Evolutionary conservation across 2,888 invertebrate species (phyloP).

Genomic region (Brachylomia viminalis): DNA sequence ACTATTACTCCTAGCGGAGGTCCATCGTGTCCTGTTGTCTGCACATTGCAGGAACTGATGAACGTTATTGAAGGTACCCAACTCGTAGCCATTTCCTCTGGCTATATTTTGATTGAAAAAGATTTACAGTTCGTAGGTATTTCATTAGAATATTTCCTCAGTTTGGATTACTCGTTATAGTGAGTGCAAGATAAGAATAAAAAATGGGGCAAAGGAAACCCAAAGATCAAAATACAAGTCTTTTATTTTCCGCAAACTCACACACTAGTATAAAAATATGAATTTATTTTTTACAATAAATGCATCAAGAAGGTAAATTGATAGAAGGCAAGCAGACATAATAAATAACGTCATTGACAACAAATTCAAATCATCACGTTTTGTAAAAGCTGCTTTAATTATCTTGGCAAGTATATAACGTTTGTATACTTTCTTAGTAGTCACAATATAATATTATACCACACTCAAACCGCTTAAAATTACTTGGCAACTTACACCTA

Average conservation of each 20-base stretch:
- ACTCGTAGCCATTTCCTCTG: not conserved
- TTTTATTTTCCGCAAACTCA: slow-evolving; percentile 46
- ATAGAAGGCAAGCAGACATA: slow-evolving; percentile 11
- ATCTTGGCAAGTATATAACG: not conserved
- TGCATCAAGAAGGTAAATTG: slow-evolving; percentile 31
- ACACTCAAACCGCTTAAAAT: slow-evolving; percentile 19
- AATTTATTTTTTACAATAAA: slow-evolving; percentile 27
- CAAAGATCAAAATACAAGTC: not conserved
- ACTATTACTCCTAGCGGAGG: no score
- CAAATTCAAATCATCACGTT: not conserved
- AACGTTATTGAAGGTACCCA: not conserved
- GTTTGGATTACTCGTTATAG: not conserved
- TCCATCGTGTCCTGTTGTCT: not conserved
- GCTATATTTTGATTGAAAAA: not conserved
- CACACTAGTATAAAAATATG: slow-evolving; percentile 44
- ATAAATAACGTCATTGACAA: not conserved
- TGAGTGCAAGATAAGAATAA: not conserved
- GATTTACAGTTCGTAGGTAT: not conserved
- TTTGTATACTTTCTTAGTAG: no score
- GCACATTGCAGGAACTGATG: not conserved
- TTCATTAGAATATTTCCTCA: not conserved
- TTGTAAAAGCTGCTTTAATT: not conserved
- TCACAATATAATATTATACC: not conserved
- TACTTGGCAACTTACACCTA: slow-evolving; percentile 25
- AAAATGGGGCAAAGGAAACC: not conserved